Percentiles rank a stretch among this genome's conserved stretches.
Conservation (phyloP, 2,113 vertebrate genomes). For the Cardinalis cardinalis region DNA sequence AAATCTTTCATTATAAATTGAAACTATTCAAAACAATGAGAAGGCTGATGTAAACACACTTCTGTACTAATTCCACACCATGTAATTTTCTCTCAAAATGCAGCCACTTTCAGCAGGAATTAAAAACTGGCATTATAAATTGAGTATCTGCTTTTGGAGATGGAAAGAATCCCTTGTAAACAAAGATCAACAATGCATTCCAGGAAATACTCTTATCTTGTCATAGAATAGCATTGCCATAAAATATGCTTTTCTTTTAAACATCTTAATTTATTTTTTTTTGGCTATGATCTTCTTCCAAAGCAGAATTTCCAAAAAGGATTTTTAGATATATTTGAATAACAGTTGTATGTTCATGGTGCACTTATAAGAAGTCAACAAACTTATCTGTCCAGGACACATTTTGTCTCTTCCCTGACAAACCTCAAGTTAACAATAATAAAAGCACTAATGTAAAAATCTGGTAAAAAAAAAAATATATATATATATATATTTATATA, state of each 20-base stretch:
- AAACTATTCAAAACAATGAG: conserved; percentile 27
- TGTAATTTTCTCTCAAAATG: conserved; percentile 21
- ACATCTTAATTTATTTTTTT: neutral
- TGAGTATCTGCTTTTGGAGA: neutral
- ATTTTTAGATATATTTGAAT: neutral
- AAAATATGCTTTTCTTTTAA: neutral
- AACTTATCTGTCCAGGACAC: neutral
- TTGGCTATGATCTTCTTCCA: neutral
- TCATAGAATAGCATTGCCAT: neutral
- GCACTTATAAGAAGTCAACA: neutral
- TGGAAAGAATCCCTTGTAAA: conserved; percentile 1
- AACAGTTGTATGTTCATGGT: neutral
- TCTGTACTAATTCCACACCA: conserved; percentile 9
- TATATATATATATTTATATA: neutral
- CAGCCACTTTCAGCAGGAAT: conserved; percentile 10
- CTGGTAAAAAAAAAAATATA: neutral
- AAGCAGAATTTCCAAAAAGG: neutral
- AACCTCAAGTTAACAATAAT: neutral
- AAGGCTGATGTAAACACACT: conserved; percentile 38
- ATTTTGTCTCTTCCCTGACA: neutral
- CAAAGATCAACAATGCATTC: neutral
- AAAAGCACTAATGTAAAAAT: neutral
- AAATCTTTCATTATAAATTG: conserved; percentile 19
- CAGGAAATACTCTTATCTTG: neutral
- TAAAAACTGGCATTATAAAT: conserved; percentile 27